phyloP scores from a whole-genome alignment of 2,797 vertebrate species.

The Psittacula derbiana region DNA sequence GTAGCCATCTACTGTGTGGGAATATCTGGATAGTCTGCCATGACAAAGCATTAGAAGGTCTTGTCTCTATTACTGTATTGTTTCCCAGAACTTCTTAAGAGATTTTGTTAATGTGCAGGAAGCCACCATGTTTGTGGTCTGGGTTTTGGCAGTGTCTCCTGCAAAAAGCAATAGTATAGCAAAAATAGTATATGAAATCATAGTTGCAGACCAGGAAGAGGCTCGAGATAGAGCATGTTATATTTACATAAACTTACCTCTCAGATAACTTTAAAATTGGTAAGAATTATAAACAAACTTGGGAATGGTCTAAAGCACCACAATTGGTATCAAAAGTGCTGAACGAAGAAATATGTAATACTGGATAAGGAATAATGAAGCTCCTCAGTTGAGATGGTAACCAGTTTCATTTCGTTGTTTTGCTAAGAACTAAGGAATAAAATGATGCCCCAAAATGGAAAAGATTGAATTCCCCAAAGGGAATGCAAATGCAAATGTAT shows the following conservation, averaged over 20 bases:
- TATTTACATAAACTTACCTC: not conserved
- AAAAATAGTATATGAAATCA: not conserved
- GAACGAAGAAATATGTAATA: not conserved
- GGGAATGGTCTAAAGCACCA: not conserved
- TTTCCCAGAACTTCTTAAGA: not conserved
- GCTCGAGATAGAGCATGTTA: not conserved
- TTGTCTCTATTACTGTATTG: not conserved
- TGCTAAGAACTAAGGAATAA: not conserved
- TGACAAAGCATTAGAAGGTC: not conserved
- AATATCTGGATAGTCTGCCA: not conserved
- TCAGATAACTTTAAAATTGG: not conserved
- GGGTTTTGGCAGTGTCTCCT: not conserved
- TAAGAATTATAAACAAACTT: not conserved
- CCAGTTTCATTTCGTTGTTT: not conserved
- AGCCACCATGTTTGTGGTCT: not conserved
- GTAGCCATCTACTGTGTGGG: not conserved
- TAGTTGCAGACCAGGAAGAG: not conserved
- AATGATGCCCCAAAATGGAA: not conserved
- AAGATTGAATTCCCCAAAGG: not conserved
- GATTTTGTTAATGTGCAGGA: not conserved
- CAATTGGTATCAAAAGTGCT: not conserved
- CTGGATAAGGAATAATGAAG: not conserved
- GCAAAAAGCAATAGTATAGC: not conserved
- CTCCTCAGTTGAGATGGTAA: not conserved
- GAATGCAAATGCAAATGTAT: not conserved